These are phyloP conservation scores for Epizoanthus rinbou DNA, from an alignment of 92 coral and sea anemone species.

Conservation along the genomic window DNA sequence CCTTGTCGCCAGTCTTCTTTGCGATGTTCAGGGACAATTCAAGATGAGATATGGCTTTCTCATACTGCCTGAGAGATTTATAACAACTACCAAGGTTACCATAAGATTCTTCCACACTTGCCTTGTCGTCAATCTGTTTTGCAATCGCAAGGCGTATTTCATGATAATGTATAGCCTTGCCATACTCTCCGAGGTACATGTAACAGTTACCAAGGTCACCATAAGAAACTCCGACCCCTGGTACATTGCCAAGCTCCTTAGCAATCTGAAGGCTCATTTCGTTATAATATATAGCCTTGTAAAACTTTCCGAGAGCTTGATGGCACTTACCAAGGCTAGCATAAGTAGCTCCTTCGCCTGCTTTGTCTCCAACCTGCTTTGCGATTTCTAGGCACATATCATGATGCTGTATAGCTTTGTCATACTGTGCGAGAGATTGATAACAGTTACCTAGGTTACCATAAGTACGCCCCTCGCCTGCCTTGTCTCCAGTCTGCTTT, in stretches of 20 bases:
- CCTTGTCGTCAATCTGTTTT: not conserved
- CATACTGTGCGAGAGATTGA: not conserved
- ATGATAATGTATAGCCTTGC: not conserved
- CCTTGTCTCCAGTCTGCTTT: not conserved
- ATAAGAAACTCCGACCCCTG: not conserved
- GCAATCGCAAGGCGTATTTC: not conserved
- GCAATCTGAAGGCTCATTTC: not conserved
- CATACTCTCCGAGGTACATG: not conserved
- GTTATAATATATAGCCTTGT: not conserved
- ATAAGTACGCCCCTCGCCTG: not conserved
- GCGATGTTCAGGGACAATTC: not conserved
- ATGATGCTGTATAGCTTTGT: not conserved
- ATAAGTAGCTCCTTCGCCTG: not conserved
- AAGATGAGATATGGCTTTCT: not conserved
- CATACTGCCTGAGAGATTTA: not conserved
- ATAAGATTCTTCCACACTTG: not conserved
- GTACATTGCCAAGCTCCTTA: not conserved
- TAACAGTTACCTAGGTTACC: not conserved
- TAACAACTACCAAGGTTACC: not conserved
- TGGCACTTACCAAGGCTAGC: not conserved
- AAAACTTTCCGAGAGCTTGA: not conserved
- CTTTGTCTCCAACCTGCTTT: not conserved
- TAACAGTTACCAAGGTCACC: slow-evolving; percentile 3
- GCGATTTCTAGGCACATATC: not conserved
- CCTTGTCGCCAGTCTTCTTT: slow-evolving; percentile 5